Conservation (phyloP, 1,140 invertebrate species). For the Cephus cinctus region DNA sequence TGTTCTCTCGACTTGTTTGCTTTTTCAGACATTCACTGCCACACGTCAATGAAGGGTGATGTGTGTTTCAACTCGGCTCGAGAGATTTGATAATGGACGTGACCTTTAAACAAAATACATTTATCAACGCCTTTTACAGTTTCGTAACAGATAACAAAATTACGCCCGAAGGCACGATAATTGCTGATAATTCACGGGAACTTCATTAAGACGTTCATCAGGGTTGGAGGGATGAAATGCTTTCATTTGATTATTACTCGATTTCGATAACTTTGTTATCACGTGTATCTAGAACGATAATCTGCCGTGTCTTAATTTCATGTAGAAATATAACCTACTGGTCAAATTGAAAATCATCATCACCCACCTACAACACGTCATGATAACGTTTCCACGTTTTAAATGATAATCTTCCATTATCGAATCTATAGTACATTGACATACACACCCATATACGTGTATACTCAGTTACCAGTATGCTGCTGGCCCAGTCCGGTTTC, state of each 20-base stretch:
- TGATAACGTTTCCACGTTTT: too few relatives aligned
- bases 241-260: constrained; percentile 55
- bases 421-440: too few relatives aligned
- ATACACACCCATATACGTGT: too few relatives aligned
- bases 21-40: too few relatives aligned
- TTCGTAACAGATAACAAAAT: constrained; percentile 48
- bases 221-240: constrained; percentile 43
- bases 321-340: not conserved
- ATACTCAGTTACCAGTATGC: too few relatives aligned
- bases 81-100: too few relatives aligned
- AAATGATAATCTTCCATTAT: too few relatives aligned
- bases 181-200: constrained; percentile 56
- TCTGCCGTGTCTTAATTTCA: not conserved
- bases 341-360: too few relatives aligned
- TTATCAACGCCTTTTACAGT: constrained; percentile 52
- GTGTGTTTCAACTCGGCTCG: too few relatives aligned
- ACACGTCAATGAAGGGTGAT: too few relatives aligned
- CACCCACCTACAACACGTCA: too few relatives aligned
- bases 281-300: constrained; percentile 9
- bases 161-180: constrained; percentile 55
- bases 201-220: constrained; percentile 57
- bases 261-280: constrained; percentile 51
- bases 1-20: too few relatives aligned
- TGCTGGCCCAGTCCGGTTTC: constrained; percentile 11
- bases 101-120: constrained; percentile 50